A percentile compares a stretch with the other conserved stretches of the same genome.
Conservation (phyloP, 2,888 invertebrate genomes). For the Calameuta pallipes region DNA sequence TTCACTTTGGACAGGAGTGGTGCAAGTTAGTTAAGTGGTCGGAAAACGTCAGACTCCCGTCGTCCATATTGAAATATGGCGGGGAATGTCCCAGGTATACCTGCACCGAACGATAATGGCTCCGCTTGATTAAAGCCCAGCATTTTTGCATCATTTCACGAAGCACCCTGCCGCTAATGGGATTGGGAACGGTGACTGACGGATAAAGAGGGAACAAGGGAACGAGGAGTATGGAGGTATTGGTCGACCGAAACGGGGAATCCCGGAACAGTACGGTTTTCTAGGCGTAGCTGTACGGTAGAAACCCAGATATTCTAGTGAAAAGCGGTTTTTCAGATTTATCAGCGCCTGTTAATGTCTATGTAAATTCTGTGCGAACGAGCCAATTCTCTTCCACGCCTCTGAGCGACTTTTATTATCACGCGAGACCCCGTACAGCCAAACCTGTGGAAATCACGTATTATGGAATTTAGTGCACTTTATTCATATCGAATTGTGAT, state of each 20-base stretch:
- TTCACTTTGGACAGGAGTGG: background rate
- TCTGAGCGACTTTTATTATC: background rate
- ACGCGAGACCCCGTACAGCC: background rate
- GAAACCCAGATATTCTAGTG: background rate
- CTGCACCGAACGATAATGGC: conserved; percentile 37
- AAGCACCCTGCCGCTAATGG: conserved; percentile 47
- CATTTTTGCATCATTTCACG: conserved; percentile 42
- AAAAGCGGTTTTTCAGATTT: background rate
- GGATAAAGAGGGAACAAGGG: conserved; percentile 19
- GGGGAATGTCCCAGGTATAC: background rate
- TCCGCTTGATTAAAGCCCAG: conserved; percentile 47
- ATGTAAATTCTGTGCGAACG: background rate
- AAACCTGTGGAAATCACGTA: background rate
- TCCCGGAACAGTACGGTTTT: background rate
- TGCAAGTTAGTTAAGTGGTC: background rate
- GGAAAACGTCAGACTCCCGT: background rate
- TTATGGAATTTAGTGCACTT: background rate
- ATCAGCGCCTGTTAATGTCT: background rate
- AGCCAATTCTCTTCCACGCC: background rate
- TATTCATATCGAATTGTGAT: no score
- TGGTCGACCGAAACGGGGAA: background rate
- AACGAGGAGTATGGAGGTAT: background rate
- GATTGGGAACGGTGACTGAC: conserved; percentile 47
- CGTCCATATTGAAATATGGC: background rate
- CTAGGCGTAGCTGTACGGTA: background rate